phyloP scores from a whole-genome alignment of 2,888 invertebrate species.

The Synanthedon vespiformis region DNA sequence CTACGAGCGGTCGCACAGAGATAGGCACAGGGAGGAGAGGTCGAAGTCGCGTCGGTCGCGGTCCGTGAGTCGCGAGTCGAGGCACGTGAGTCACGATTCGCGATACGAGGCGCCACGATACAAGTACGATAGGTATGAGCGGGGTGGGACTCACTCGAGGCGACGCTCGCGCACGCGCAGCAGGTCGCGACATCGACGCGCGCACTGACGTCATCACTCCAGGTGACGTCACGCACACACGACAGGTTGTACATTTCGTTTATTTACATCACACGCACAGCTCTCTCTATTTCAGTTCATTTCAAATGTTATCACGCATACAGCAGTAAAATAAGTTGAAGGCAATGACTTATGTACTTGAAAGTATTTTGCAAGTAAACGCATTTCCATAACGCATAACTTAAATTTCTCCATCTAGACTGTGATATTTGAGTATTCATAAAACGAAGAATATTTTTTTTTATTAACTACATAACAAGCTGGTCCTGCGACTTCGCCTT shows the following conservation, averaged over 20 bases:
- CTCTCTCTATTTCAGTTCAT: not conserved
- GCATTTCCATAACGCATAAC: no score
- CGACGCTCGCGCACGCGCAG: constrained; percentile 48
- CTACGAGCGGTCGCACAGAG: constrained; percentile 33
- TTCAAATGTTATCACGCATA: no score
- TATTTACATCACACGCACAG: constrained; percentile 2
- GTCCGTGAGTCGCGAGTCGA: constrained; percentile 19
- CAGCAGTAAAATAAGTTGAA: no score
- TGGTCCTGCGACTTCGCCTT: no score
- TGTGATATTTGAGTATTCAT: no score
- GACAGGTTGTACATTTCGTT: constrained; percentile 54
- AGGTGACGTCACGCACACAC: constrained; percentile 32
- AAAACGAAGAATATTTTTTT: no score
- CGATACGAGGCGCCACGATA: constrained; percentile 29
- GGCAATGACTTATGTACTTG: no score
- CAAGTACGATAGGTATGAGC: constrained; percentile 59
- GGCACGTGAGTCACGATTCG: constrained; percentile 3
- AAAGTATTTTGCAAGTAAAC: no score
- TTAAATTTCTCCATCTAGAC: no score
- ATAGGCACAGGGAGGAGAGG: constrained; percentile 34
- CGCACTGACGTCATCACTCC: constrained; percentile 29
- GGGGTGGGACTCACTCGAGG: constrained; percentile 52
- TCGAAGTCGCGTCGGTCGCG: constrained; percentile 26
- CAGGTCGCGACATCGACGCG: constrained; percentile 44
- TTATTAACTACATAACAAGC: no score